Conservation (phyloP, 2,888 invertebrate genomes). For the Pachymerium ferrugineum region DNA sequence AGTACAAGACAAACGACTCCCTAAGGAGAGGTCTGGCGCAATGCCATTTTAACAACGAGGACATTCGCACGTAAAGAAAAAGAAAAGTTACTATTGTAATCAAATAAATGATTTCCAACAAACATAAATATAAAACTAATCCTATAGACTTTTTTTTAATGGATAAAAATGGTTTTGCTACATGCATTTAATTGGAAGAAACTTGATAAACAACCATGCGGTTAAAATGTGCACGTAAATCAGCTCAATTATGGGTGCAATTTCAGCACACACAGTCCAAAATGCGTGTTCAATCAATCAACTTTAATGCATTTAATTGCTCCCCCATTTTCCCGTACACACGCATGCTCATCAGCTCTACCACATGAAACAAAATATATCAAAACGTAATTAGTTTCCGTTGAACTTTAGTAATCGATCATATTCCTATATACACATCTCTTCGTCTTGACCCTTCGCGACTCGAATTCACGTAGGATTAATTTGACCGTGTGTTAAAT, state of each 20-base stretch:
- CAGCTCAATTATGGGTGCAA: background rate
- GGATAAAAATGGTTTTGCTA: background rate
- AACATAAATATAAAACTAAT: conserved; percentile 16
- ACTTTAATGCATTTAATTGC: conserved; percentile 13
- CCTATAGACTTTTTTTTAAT: background rate
- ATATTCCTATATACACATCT: no score
- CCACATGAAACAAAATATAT: no score
- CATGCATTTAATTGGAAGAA: background rate
- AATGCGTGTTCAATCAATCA: conserved; percentile 1
- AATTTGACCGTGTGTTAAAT: background rate
- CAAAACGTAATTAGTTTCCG: no score
- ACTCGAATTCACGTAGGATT: background rate
- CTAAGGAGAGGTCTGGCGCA: background rate
- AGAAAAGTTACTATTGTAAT: background rate
- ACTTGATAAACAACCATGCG: background rate
- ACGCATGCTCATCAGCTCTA: background rate
- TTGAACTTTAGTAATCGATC: no score
- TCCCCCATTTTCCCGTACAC: background rate
- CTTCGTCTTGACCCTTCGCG: background rate
- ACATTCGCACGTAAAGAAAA: no score
- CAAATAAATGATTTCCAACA: conserved; percentile 7
- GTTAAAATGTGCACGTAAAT: background rate
- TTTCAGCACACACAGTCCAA: no score
- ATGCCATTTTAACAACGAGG: background rate
- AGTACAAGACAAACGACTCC: conserved; percentile 15